phyloP scores from a whole-genome alignment of 30 jellyfish, hydroid and myxozoan species.

The Chrysaora quinquecirrha region DNA sequence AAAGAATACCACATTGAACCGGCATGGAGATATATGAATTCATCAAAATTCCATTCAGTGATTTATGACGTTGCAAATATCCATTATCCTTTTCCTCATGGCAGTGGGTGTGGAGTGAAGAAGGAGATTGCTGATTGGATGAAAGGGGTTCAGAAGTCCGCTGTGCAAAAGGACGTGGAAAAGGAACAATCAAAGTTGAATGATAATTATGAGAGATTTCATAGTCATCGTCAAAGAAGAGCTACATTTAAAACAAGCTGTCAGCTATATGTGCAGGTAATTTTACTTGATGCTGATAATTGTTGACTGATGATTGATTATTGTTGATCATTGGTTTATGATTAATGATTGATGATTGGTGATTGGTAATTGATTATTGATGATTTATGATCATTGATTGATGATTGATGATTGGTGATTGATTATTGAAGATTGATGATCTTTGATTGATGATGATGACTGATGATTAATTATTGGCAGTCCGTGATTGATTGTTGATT shows the following conservation, averaged over 20 bases:
- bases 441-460: no score
- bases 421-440: no score
- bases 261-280: conserved; percentile 77
- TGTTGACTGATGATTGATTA: no score
- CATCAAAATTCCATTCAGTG: conserved; percentile 74
- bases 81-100: conserved; percentile 70
- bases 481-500: no score
- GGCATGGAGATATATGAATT: conserved; percentile 69
- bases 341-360: not conserved
- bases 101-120: conserved; percentile 80
- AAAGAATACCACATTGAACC: conserved; percentile 85
- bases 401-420: not conserved
- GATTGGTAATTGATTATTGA: no score
- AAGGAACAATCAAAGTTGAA: not conserved
- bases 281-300: no score
- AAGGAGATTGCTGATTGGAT: conserved; percentile 82
- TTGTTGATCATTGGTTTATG: no score
- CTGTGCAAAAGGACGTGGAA: conserved; percentile 15
- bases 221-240: conserved; percentile 33
- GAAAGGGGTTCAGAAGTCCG: conserved; percentile 51
- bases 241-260: conserved; percentile 72
- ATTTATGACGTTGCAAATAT: conserved; percentile 71
- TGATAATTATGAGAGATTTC: not conserved
- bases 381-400: no score
- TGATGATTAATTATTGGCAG: no score